Percentiles rank a stretch among this genome's conserved stretches.
Evolutionary conservation across 2,113 vertebrate species (phyloP).

Genomic region (Gymnorhina tibicen): DNA sequence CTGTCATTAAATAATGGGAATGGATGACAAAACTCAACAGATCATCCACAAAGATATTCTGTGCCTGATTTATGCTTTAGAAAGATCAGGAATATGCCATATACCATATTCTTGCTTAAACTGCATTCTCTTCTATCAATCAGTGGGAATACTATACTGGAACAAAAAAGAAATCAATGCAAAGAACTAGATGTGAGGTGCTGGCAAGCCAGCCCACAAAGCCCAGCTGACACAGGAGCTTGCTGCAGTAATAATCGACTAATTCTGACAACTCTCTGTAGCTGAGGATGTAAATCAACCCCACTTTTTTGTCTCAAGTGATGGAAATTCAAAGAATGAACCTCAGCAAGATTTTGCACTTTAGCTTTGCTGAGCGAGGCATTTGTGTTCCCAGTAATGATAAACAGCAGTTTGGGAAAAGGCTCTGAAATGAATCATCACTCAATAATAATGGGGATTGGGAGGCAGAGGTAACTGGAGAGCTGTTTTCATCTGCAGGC

Average conservation of each 20-base stretch:
- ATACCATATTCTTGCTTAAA: background rate
- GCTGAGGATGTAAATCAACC: constrained; percentile 15
- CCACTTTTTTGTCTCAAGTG: background rate
- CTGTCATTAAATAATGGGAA: background rate
- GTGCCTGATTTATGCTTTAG: background rate
- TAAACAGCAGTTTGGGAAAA: constrained; percentile 19
- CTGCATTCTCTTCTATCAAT: background rate
- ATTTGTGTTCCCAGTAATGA: background rate
- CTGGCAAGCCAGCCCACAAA: background rate
- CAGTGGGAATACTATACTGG: background rate
- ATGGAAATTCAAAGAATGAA: constrained; percentile 2
- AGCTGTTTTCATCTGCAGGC: background rate
- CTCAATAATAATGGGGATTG: background rate
- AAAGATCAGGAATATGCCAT: background rate
- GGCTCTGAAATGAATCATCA: background rate
- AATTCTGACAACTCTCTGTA: background rate
- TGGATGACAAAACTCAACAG: background rate
- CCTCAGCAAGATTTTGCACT: constrained; percentile 25
- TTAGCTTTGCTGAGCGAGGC: background rate
- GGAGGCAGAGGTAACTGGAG: background rate
- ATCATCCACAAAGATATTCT: background rate
- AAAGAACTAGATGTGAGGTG: background rate
- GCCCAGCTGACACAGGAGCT: background rate
- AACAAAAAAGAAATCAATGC: background rate
- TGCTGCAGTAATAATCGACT: background rate